Conservation (phyloP, 2,888 invertebrate genomes). For the Thelaira solivaga region DNA sequence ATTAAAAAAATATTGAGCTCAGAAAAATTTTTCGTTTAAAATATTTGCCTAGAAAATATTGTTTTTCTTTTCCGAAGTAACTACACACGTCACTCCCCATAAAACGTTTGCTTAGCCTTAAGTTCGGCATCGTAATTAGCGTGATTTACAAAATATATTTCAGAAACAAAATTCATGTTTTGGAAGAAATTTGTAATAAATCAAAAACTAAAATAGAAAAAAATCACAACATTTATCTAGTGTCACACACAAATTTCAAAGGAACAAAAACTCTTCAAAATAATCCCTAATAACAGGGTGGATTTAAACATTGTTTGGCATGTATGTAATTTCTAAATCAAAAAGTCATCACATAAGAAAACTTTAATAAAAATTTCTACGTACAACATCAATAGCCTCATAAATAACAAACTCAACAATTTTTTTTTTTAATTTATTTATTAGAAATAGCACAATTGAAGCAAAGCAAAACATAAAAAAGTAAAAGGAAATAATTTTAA, state of each 20-base stretch:
- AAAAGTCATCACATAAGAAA: constrained; percentile 36
- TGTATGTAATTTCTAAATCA: constrained; percentile 51
- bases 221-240: constrained; percentile 70
- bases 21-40: too few relatives aligned
- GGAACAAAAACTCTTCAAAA: constrained; percentile 56
- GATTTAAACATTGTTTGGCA: constrained; percentile 39
- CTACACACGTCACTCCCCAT: constrained; percentile 26
- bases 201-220: constrained; percentile 72
- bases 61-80: too few relatives aligned
- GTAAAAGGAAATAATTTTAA: background rate
- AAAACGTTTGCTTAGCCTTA: background rate
- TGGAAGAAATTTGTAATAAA: constrained; percentile 54
- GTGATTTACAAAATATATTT: constrained; percentile 41
- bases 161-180: constrained; percentile 26
- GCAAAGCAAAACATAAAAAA: too few relatives aligned
- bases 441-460: background rate
- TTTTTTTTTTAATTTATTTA: constrained; percentile 28
- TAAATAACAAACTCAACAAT: constrained; percentile 46
- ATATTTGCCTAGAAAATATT: too few relatives aligned
- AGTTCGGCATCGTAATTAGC: constrained; percentile 33
- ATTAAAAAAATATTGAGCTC: too few relatives aligned
- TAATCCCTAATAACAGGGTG: constrained; percentile 64
- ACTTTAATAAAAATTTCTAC: constrained; percentile 3
- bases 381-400: constrained; percentile 1
- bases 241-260: constrained; percentile 36